Evolutionary conservation across 2,113 vertebrate species (phyloP), one percentile per base, ranked within the genome.

Genomic region (Gobiocypris rarus): DNA sequence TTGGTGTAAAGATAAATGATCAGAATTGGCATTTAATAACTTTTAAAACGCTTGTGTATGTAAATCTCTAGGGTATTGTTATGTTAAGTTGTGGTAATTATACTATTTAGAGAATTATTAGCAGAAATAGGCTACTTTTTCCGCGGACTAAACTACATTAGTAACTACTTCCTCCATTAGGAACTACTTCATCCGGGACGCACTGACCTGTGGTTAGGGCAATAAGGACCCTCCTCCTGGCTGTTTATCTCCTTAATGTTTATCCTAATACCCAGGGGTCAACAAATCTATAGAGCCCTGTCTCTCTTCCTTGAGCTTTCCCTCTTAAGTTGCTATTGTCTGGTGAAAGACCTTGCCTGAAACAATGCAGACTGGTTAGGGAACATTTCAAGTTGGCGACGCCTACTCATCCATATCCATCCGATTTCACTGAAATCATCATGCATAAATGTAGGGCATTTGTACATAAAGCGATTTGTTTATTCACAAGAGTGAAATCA

Each of bases 181-280:
- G 48, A 28, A n/a, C 13, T 28, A 31, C 24, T 15, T 22, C 73
- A 75, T 75, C 48, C 15, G 15, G 4, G 56, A 59, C 13, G 11
- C 56, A 45, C 56, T 78, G n/a, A 61, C 41, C 56, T n/a, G 26
- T 88, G 80, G 17, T 43, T 70, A 24, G 9, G 48, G 31, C 61
- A 63, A 65, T 85, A 52, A 75, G 41, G 28, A 28, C 34, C 67
- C 48, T 80, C 48, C 69, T 54, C 81, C 70, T 22, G 28, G 34
- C 50, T 41, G 82, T 90, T 87, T 88, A 90, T 84, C 74, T 56
- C 22, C 34, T 65, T 28, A 59, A 74, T 45, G 74, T 82, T 28
- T 78, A 75, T 74, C 69, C 56, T 75, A 48, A 74, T 41, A 75
- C 28, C 58, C 52, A 77, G 59, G 58, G 63, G 41, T 43, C 28